phyloP scores from a whole-genome alignment of 2,113 vertebrate genomes.

The Nothobranchius kuhntae region DNA sequence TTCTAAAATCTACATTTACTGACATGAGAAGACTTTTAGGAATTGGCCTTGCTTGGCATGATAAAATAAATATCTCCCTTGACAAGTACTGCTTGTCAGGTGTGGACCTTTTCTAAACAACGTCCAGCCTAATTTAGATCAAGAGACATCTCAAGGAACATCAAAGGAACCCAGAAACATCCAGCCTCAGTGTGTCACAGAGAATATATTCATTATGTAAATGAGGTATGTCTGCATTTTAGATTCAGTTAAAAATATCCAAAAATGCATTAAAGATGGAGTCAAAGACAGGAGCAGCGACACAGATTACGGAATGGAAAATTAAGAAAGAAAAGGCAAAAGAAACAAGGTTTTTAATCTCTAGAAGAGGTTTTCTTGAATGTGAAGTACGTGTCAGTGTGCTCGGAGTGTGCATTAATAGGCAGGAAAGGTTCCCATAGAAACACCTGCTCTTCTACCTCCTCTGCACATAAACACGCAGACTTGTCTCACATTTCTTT shows the following conservation, averaged over 20 bases:
- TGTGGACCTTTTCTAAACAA: slow-evolving; percentile 31
- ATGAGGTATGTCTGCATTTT: slow-evolving; percentile 50
- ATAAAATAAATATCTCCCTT: slow-evolving; percentile 8
- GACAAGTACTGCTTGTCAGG: slow-evolving; percentile 21
- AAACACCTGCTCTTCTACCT: slow-evolving; percentile 34
- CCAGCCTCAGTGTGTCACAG: slow-evolving; percentile 17
- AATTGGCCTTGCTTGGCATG: neutral
- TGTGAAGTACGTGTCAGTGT: slow-evolving; percentile 33
- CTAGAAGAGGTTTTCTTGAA: slow-evolving; percentile 16
- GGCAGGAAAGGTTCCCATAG: slow-evolving; percentile 40
- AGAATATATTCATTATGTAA: slow-evolving; percentile 56
- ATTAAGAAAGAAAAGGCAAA: slow-evolving; percentile 6
- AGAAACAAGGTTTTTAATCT: slow-evolving; percentile 14
- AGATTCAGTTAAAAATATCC: slow-evolving; percentile 35
- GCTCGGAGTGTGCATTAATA: slow-evolving; percentile 11
- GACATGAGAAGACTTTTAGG: neutral
- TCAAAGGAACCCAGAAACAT: slow-evolving; percentile 49
- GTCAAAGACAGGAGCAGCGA: slow-evolving; percentile 5
- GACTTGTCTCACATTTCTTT: slow-evolving; percentile 33
- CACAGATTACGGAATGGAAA: slow-evolving; percentile 11
- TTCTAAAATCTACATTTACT: neutral
- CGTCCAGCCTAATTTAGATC: slow-evolving; percentile 53
- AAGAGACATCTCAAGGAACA: slow-evolving; percentile 55
- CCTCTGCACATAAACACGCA: slow-evolving; percentile 9
- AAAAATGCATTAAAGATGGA: slow-evolving; percentile 29